Percentiles rank a stretch among this genome's conserved stretches.
These are phyloP conservation scores for Mantis religiosa DNA, from an alignment of 2,888 invertebrate species.

Conservation along the genomic window DNA sequence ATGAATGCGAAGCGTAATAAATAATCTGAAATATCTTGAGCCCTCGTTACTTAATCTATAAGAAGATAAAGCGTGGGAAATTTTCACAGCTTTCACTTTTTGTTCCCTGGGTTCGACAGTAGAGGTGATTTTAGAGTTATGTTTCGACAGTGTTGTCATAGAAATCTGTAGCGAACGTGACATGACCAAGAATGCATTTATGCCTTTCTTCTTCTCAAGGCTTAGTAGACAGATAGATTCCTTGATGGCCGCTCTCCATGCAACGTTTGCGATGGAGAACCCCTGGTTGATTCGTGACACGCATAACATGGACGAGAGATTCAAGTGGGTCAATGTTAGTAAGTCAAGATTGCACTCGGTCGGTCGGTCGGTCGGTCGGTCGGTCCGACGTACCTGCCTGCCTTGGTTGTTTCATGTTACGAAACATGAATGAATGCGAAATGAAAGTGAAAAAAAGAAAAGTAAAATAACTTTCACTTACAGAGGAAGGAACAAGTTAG, in stretches of 20 bases:
- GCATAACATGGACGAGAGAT: neutral
- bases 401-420: neutral
- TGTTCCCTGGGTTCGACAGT: no score
- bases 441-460: neutral
- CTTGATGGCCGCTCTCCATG: neutral
- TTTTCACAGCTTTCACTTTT: no score
- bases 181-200: neutral
- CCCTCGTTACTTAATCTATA: no score
- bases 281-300: neutral
- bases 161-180: no score
- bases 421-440: neutral
- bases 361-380: neutral
- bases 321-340: constrained; percentile 45
- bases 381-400: neutral
- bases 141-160: no score
- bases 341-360: constrained; percentile 41
- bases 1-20: no score
- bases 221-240: neutral
- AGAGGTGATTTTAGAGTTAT: no score
- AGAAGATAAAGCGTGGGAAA: no score
- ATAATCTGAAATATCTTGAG: no score
- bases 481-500: neutral
- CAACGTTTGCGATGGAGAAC: neutral
- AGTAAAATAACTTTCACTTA: constrained; percentile 1
- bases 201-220: neutral